Evolutionary conservation across 2,888 invertebrate species (phyloP), one percentile per base, ranked within the genome.

Genomic region (Lycia hirtaria): DNA sequence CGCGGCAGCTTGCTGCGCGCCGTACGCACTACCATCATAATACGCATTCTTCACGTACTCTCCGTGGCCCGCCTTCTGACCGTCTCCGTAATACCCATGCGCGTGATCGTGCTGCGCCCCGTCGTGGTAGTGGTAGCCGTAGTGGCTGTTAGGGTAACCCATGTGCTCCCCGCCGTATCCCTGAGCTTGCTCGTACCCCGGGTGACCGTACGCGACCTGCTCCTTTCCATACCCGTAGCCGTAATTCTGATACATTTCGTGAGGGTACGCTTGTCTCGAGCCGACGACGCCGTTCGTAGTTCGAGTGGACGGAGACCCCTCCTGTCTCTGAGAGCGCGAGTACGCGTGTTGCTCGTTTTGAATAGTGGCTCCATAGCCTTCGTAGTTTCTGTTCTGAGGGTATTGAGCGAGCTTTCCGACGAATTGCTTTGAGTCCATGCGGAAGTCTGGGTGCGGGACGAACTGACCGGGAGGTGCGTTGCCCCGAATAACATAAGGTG

Each of bases 401-500:
- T 91, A 92, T 64, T 89, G 84, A 65, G 77, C 73, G 38, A 93
- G 80, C 68, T 92, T 91, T 22, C 92, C 87, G 33, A 91, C 87
- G 60, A 91, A 91, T 67, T 88, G 92, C 67, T 92, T 92, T 1
- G 92, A 81, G 64, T 92, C 92, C 87, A 91, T 86, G 10, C 91
- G 84, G 64, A 93, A 93, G 67, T 93, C 93, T 19, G 93, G 86
- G 69, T 93, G 92, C 4, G 92, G 84, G 7, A 88, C 85, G 50
- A 91, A 92, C 65, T 92, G 92, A 4, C 88, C 88, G 4, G 91
- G 88, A 12, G 92, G 89, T 12, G 88, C 88, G 58, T 89, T 92
- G 56, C 92, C 93, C 75, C 93, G 85, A 60, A 91, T 92, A 9
- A 92, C 93, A 70, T 94, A 94, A 0, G 94, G 93, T 3, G 94